Conservation (phyloP, 35 echinoderm and acorn worm species). For the Heliocidaris erythrogramma region DNA sequence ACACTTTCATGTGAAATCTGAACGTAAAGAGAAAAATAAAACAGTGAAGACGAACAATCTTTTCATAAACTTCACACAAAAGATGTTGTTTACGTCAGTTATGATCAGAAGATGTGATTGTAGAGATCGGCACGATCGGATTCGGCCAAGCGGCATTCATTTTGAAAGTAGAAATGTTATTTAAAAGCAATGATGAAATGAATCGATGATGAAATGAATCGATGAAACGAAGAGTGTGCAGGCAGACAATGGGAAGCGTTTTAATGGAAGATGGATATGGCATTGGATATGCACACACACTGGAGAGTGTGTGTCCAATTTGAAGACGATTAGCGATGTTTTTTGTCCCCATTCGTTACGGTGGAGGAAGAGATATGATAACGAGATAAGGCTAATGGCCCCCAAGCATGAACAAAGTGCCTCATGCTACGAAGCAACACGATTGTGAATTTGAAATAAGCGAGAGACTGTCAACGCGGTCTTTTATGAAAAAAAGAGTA, state of each 20-base stretch:
- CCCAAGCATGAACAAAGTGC: neutral
- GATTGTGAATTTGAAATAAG: neutral
- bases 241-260: neutral
- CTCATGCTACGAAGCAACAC: neutral
- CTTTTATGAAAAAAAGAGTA: neutral
- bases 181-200: neutral
- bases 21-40: neutral
- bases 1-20: neutral
- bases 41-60: neutral
- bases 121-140: neutral
- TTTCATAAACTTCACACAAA: neutral
- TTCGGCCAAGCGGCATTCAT: neutral
- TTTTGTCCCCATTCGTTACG: neutral
- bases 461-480: neutral
- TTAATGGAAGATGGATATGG: neutral
- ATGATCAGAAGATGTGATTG: neutral
- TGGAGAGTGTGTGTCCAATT: neutral
- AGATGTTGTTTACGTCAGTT: neutral
- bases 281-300: neutral
- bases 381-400: neutral
- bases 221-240: neutral
- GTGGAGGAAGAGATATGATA: neutral
- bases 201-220: neutral
- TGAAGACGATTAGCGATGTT: neutral
- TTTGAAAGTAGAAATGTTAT: neutral